These are phyloP conservation scores for Temnothorax rugatulus DNA, from an alignment of 2,888 invertebrate genomes.

Conservation along the genomic window DNA sequence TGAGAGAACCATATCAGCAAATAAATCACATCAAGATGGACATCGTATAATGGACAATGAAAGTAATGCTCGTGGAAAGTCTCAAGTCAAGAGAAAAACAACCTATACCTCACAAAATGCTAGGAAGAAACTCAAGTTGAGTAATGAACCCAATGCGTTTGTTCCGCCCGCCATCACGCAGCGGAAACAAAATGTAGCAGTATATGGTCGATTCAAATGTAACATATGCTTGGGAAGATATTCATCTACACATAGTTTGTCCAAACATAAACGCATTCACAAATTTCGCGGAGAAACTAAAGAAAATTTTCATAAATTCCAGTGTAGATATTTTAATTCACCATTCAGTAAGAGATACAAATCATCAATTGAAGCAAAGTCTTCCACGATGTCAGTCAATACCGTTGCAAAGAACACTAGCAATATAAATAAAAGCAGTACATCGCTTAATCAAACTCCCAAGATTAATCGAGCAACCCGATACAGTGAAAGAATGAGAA, in stretches of 20 bases:
- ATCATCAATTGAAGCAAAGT: not conserved
- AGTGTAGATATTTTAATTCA: conserved; percentile 72
- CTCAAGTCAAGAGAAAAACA: conserved; percentile 36
- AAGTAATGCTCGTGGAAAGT: not conserved
- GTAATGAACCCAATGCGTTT: not conserved
- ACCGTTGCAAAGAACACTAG: not conserved
- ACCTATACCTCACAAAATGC: conserved; percentile 1
- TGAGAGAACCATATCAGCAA: not conserved
- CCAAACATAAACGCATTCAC: conserved; percentile 68
- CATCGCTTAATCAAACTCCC: not conserved
- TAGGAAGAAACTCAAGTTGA: conserved; percentile 42
- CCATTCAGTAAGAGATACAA: conserved; percentile 44
- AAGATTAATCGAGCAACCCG: not conserved
- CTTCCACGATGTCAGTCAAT: not conserved
- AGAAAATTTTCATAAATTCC: conserved; percentile 72
- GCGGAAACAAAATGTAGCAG: not conserved
- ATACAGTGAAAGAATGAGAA: conserved; percentile 39
- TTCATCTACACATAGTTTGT: conserved; percentile 38
- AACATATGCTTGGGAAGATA: conserved; percentile 74
- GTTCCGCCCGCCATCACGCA: too few species aligned
- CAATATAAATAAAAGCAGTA: not conserved
- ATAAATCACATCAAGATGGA: not conserved
- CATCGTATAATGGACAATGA: conserved; percentile 9
- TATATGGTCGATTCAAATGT: conserved; percentile 54
- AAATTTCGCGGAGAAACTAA: conserved; percentile 73